Conservation (phyloP, 1,140 invertebrate species). For the Sycobia sp. region DNA sequence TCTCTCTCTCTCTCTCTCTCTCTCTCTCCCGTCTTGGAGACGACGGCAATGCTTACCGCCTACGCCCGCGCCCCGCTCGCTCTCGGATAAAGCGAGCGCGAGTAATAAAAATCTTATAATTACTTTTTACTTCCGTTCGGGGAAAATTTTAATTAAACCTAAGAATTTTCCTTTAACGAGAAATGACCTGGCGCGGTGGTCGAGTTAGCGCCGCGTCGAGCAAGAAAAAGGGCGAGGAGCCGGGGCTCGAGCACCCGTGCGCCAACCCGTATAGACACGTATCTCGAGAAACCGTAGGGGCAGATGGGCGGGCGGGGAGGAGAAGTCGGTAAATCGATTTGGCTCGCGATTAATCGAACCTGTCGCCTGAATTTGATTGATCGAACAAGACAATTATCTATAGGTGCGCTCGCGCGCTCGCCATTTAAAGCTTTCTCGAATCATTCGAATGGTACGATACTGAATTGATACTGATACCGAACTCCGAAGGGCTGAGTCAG, state of each 20-base stretch:
- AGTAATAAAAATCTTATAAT: constrained; percentile 58
- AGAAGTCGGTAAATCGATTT: constrained; percentile 19
- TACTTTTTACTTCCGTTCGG: constrained; percentile 55
- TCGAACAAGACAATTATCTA: too few species aligned
- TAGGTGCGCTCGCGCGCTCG: too few species aligned
- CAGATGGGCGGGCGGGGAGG: too few species aligned
- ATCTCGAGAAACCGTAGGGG: too few species aligned
- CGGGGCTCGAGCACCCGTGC: background rate
- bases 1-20: constrained; percentile 13
- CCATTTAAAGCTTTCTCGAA: too few species aligned
- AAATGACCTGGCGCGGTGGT: constrained; percentile 37
- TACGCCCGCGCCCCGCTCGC: too few species aligned
- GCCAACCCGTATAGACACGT: too few species aligned
- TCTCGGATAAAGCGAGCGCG: constrained; percentile 42
- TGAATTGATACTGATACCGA: too few species aligned
- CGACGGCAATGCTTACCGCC: constrained; percentile 3
- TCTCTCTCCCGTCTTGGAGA: constrained; percentile 22
- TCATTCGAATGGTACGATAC: too few species aligned
- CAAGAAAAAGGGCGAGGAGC: constrained; percentile 28
- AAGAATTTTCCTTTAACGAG: constrained; percentile 52
- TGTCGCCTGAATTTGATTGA: background rate
- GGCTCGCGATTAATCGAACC: constrained; percentile 11
- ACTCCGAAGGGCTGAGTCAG: too few species aligned
- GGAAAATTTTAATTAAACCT: constrained; percentile 57
- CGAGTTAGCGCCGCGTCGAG: constrained; percentile 22